Conservation (phyloP, 2,797 vertebrate genomes). For the Silurus aristotelis region DNA sequence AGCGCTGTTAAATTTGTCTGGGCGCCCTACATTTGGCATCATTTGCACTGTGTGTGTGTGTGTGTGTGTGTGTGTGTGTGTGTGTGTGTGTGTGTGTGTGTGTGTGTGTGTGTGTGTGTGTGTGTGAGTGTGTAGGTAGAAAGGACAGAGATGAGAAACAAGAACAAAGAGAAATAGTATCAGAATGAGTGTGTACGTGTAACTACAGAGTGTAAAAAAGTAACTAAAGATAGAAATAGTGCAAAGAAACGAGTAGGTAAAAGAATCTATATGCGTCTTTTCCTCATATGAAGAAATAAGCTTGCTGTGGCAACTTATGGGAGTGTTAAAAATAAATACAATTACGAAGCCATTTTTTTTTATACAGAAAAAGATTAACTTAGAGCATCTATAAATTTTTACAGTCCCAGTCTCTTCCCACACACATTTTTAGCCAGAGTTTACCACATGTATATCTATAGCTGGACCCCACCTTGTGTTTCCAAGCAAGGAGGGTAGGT, state of each 20-base stretch:
- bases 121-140: too few relatives aligned
- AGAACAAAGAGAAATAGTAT: background rate
- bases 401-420: background rate
- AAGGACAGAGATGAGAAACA: background rate
- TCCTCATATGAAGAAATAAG: background rate
- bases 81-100: background rate
- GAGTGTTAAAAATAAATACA: background rate
- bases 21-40: conserved; percentile 2
- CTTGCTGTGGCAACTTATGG: background rate
- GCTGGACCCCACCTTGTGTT: conserved; percentile 33
- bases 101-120: too few relatives aligned
- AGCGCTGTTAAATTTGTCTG: background rate
- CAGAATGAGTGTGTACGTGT: background rate
- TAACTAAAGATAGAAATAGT: conserved; percentile 16
- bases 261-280: background rate
- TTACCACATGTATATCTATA: conserved; percentile 34
- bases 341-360: background rate
- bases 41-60: background rate
- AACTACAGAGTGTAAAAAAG: conserved; percentile 12
- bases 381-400: background rate
- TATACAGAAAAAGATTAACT: background rate
- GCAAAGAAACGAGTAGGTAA: background rate
- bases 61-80: too few relatives aligned
- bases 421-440: background rate
- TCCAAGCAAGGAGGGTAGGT: conserved; percentile 44